Percentiles rank a stretch among this genome's conserved stretches.
These are phyloP conservation scores for Nesometra sesokonis DNA, from an alignment of 35 echinoderm and acorn worm species.

Conservation along the genomic window DNA sequence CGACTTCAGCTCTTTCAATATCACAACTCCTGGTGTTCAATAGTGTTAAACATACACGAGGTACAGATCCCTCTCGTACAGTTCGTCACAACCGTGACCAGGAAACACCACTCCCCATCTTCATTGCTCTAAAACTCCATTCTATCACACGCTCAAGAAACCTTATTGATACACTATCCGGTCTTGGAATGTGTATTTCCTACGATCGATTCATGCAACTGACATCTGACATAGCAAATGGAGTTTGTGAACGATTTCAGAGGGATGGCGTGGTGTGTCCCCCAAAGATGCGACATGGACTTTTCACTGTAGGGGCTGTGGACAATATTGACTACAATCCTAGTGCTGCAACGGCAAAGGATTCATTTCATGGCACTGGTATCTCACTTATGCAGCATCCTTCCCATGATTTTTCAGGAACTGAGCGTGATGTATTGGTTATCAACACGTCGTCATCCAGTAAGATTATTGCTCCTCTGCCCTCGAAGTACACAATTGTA, in stretches of 20 bases:
- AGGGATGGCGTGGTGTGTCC: slow-evolving; percentile 39
- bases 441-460: background rate
- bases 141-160: slow-evolving; percentile 15
- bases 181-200: slow-evolving; percentile 28
- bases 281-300: background rate
- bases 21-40: background rate
- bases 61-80: background rate
- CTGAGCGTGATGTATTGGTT: slow-evolving; percentile 26
- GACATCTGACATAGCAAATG: slow-evolving; percentile 1
- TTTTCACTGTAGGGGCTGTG: slow-evolving; percentile 30
- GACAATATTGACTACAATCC: slow-evolving; percentile 43
- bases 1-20: too few species aligned
- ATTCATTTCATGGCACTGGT: slow-evolving; percentile 56
- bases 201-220: slow-evolving; percentile 48
- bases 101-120: slow-evolving; percentile 19
- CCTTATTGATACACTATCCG: slow-evolving; percentile 25
- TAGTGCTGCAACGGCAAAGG: slow-evolving; percentile 12
- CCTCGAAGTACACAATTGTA: slow-evolving; percentile 38
- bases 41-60: background rate
- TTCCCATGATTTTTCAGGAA: slow-evolving; percentile 4
- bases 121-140: slow-evolving; percentile 25
- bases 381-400: slow-evolving; percentile 23
- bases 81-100: background rate
- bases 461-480: slow-evolving; percentile 20
- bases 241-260: slow-evolving; percentile 12